Conservation (phyloP, 2,113 vertebrate species). For the Excalfactoria chinensis region DNA sequence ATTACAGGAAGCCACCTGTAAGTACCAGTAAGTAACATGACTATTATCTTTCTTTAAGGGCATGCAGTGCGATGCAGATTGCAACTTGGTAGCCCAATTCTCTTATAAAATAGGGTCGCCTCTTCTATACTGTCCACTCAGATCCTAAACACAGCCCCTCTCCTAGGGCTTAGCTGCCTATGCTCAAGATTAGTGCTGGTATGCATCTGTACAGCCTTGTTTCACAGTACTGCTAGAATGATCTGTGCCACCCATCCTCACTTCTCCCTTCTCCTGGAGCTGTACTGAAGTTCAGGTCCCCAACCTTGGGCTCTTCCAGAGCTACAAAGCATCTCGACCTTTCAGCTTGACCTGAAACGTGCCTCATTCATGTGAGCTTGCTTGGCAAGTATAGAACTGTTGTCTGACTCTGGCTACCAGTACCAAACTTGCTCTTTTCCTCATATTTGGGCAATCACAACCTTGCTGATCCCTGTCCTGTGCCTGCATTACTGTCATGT, state of each 20-base stretch:
- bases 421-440: neutral
- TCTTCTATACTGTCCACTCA: neutral
- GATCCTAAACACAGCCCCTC: neutral
- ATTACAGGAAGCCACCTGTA: neutral
- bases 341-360: too few species aligned
- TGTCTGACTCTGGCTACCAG: neutral
- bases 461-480: neutral
- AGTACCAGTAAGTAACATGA: neutral
- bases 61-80: neutral
- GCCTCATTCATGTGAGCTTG: accelerated
- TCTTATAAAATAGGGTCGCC: neutral
- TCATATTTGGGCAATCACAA: neutral
- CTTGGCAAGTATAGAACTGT: neutral
- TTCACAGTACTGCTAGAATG: neutral
- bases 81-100: neutral
- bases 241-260: neutral
- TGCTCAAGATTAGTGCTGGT: neutral
- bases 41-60: neutral
- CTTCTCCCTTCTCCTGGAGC: neutral
- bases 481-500: neutral
- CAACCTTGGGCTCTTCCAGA: neutral
- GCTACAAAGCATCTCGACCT: accelerated
- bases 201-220: neutral
- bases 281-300: neutral
- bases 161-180: neutral